Base-by-base conservation (phyloP, 2,113 vertebrate species). In the Agapornis roseicollis region DNA sequence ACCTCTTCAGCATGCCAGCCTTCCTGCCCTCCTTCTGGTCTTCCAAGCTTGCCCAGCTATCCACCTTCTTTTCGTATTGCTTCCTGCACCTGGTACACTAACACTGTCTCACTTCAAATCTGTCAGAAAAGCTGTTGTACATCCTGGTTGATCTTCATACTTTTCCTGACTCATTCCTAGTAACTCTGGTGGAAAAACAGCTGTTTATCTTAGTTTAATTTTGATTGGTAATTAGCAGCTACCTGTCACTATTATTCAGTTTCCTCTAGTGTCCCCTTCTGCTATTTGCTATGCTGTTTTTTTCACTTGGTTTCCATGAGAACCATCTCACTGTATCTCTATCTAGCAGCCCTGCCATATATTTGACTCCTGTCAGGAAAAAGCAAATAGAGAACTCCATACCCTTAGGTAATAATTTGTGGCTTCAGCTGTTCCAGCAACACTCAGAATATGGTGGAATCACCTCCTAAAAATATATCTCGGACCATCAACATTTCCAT, bases 131-230 rank as follows among this genome's bases (percentile, higher is more conserved):
- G 63, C 70, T 85, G 50, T 88, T 93, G 82, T 76, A 53, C 61
- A 90, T 88, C 79, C 58, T 96, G 23, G 14, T 91, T 96, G 94
- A 91, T 95, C 80, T 81, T 97, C 89, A 64, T 83, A 71, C 37
- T 91, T 96, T 87, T 68, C 70, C 77, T 85, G 66, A 91, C 70
- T 94, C n/a, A 56, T 80, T 96, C 76, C 79, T 94, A 82, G 88
- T 86, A 89, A 93, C 72, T 90, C 53, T 90, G 63, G 78, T 94
- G 92, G 88, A 92, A 97, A 97, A 98, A 53, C 90, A 97, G 88
- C 93, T 97, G 97, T 96, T 98, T 96, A 95, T 98, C 89, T 97
- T 96, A 97, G 96, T 97, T 97, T 97, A 89, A 80, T 97, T 98
- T 96, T 97, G 97, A 97, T 89, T 97, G 91, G 91, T 96, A 97